Conservation (phyloP, 2,113 vertebrate genomes). For the Phainopepla nitens region DNA sequence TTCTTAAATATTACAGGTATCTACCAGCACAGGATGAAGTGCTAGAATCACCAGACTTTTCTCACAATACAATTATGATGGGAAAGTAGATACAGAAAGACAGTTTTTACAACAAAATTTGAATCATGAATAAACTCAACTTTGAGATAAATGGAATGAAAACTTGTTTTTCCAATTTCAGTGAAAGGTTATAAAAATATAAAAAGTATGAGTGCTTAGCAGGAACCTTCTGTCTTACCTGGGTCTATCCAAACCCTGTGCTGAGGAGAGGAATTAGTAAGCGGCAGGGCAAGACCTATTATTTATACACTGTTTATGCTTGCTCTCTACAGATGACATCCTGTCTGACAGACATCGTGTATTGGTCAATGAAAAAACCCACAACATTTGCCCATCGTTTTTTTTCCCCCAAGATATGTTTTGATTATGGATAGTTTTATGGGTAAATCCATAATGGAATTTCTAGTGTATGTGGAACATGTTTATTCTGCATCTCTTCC, state of each 20-base stretch:
- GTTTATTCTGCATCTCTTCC: background rate
- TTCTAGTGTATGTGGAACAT: background rate
- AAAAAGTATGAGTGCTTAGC: background rate
- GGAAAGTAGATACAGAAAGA: background rate
- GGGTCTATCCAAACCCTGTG: background rate
- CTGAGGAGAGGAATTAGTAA: background rate
- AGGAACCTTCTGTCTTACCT: background rate
- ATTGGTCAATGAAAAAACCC: background rate
- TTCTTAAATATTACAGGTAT: background rate
- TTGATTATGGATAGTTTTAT: background rate
- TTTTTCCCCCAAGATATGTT: background rate
- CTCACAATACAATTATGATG: background rate
- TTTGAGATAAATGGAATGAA: background rate
- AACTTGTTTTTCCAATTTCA: background rate
- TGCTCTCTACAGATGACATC: background rate
- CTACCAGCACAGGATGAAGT: background rate
- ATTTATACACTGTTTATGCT: background rate
- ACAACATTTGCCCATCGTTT: background rate
- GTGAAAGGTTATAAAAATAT: background rate
- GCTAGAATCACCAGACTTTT: background rate
- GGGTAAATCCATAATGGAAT: background rate
- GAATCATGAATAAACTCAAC: background rate
- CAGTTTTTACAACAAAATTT: background rate
- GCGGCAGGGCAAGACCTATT: background rate
- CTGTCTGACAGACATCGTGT: background rate